phyloP scores from a whole-genome alignment of 2,888 invertebrate species.

The Strigamia crassipes region DNA sequence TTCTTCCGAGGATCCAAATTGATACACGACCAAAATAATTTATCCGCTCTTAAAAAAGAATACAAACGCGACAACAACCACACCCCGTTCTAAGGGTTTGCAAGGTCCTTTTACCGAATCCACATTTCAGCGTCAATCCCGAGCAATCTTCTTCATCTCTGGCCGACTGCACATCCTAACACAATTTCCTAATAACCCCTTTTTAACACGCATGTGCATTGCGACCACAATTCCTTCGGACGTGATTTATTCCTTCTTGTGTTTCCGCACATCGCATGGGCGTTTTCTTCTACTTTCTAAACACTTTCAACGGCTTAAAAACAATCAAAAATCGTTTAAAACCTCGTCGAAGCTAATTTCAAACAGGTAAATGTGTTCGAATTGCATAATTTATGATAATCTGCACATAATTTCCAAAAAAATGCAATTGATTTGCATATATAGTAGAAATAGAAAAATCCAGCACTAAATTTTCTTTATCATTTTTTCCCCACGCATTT shows the following conservation, averaged over 20 bases:
- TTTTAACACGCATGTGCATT: constrained; percentile 12
- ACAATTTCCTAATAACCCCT: constrained; percentile 15
- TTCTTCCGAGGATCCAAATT: not conserved
- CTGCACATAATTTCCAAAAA: no score
- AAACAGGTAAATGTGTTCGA: not conserved
- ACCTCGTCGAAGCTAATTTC: not conserved
- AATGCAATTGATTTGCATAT: no score
- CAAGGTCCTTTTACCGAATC: not conserved
- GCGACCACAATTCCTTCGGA: not conserved
- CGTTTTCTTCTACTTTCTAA: not conserved
- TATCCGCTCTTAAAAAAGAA: not conserved
- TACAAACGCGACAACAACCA: not conserved
- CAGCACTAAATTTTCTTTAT: no score
- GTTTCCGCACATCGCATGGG: not conserved
- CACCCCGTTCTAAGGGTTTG: not conserved
- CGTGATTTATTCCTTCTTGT: not conserved
- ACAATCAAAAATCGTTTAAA: not conserved
- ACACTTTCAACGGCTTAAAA: not conserved
- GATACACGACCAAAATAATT: constrained; percentile 1
- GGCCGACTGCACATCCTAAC: not conserved
- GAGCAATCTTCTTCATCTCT: constrained; percentile 10
- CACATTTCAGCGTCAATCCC: not conserved
- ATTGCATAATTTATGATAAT: not conserved
- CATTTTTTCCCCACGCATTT: no score
- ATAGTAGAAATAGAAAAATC: no score